Base-by-base conservation (phyloP, 2,888 invertebrate species). In the Beris chalybata region DNA sequence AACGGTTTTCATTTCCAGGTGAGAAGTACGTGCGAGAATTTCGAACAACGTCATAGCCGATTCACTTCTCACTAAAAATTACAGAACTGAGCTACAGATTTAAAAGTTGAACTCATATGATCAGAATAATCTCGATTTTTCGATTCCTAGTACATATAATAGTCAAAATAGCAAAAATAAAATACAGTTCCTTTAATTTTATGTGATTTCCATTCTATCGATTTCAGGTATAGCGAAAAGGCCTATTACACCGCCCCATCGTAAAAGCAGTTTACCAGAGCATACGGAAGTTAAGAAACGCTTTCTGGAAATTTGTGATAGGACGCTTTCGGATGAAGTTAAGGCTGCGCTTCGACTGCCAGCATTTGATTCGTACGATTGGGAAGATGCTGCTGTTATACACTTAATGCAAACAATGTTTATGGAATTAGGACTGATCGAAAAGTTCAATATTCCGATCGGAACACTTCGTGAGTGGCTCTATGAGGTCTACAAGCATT, bases 341-440 rank as follows among this genome's bases (percentile, higher is more conserved):
- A 80, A 78, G 73, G 76, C 80, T 65, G 81, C 81, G 32, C 69
- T 81, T 4, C 79, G 81, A 66, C 70, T 81, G 72, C 81, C 81
- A 64, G 77, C 90, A 44, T 92, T 92, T 80, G 91, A 92, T 81
- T 90, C 90, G 68, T 87, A 89, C 80, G 89, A 90, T 74, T 92
- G 91, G 90, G 87, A 90, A 73, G 92, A 92, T 79, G 88, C 90
- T 71, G 91, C 92, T 78, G 85, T 92, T 70, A 83, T 92, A 56
- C 82, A 90, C 69, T 84, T 92, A 73, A 83, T 92, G 74, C 89
- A 91, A 79, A 90, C 89, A 74, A 92, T 92, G 91, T 92, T 88
- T 82, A 82, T 89, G 73, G 91, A 92, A 78, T 84, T 91, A 76
- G 88, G 89, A 73, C 85, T 92, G 75, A 85, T 87, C 70, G 83